Conservation (phyloP, 2,797 vertebrate genomes). For the Pipistrellus kuhlii region DNA sequence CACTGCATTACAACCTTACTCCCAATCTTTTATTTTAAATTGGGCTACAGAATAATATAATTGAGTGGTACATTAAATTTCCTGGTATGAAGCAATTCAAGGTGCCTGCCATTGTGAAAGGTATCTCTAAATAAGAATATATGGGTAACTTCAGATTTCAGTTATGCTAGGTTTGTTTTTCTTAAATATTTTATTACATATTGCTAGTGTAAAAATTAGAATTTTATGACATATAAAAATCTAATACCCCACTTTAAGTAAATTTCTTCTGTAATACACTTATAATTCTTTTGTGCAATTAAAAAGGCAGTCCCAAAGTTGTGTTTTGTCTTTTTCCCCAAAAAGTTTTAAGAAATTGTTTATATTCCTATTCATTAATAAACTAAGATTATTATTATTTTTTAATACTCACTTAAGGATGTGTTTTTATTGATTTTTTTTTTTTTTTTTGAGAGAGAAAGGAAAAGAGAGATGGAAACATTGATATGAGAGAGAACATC, state of each 20-base stretch:
- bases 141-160: conserved; percentile 82
- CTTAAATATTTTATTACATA: conserved; percentile 84
- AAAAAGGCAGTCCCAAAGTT: conserved; percentile 44
- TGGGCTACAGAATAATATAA: conserved; percentile 88
- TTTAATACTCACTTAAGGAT: neutral
- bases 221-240: conserved; percentile 76
- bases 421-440: neutral
- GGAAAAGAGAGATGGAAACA: neutral
- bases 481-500: neutral
- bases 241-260: conserved; percentile 51
- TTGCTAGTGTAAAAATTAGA: conserved; percentile 77
- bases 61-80: conserved; percentile 88
- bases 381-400: conserved; percentile 11
- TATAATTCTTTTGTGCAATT: conserved; percentile 57
- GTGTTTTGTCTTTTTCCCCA: neutral
- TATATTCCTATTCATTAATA: conserved; percentile 30
- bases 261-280: conserved; percentile 58
- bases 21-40: conserved; percentile 88
- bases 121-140: conserved; percentile 86
- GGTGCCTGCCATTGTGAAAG: conserved; percentile 81
- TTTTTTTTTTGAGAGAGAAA: neutral
- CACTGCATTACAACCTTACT: conserved; percentile 88
- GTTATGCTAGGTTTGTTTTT: conserved; percentile 85
- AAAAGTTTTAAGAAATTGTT: conserved; percentile 54
- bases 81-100: conserved; percentile 84